A percentile compares a stretch with the other conserved stretches of the same genome.
phyloP scores from a whole-genome alignment of 2,888 invertebrate genomes.

The Eupeodes luniger region DNA sequence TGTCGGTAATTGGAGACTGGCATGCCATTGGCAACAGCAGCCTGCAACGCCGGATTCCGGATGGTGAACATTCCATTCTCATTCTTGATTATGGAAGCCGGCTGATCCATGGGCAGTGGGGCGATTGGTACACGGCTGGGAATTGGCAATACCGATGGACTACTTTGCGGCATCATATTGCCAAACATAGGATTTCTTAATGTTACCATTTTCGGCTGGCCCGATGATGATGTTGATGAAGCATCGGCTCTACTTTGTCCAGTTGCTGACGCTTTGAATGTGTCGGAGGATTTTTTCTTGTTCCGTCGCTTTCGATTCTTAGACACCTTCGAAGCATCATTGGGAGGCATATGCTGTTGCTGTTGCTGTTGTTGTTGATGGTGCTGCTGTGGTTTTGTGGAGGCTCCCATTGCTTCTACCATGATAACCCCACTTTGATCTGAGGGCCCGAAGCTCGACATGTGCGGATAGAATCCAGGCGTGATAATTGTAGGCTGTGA shows the following conservation, averaged over 20 bases:
- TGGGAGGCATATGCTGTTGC: slow-evolving; percentile 68
- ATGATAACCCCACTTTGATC: slow-evolving; percentile 82
- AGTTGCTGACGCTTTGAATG: slow-evolving; percentile 36
- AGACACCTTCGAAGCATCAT: slow-evolving; percentile 78
- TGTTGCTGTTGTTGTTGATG: slow-evolving; percentile 19
- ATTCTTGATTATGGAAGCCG: slow-evolving; percentile 88
- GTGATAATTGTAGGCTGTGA: slow-evolving; percentile 78
- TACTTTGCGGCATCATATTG: slow-evolving; percentile 57
- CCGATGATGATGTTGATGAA: slow-evolving; percentile 7
- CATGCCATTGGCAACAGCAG: slow-evolving; percentile 83
- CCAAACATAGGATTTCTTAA: slow-evolving; percentile 91
- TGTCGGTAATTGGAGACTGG: slow-evolving; percentile 82
- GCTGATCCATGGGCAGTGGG: slow-evolving; percentile 84
- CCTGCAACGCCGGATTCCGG: slow-evolving; percentile 87
- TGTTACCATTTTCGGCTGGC: slow-evolving; percentile 88
- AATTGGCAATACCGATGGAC: slow-evolving; percentile 57
- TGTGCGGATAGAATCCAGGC: slow-evolving; percentile 78
- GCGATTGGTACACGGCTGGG: slow-evolving; percentile 72
- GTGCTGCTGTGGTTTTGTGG: slow-evolving; percentile 70
- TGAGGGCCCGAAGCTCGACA: slow-evolving; percentile 77
- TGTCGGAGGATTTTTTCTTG: slow-evolving; percentile 80
- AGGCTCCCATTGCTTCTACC: slow-evolving; percentile 82
- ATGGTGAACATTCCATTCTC: slow-evolving; percentile 94
- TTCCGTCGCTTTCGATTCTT: slow-evolving; percentile 81
- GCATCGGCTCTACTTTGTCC: slow-evolving; percentile 39